Conservation (phyloP, 1,140 invertebrate species). For the Aphis gossypii region DNA sequence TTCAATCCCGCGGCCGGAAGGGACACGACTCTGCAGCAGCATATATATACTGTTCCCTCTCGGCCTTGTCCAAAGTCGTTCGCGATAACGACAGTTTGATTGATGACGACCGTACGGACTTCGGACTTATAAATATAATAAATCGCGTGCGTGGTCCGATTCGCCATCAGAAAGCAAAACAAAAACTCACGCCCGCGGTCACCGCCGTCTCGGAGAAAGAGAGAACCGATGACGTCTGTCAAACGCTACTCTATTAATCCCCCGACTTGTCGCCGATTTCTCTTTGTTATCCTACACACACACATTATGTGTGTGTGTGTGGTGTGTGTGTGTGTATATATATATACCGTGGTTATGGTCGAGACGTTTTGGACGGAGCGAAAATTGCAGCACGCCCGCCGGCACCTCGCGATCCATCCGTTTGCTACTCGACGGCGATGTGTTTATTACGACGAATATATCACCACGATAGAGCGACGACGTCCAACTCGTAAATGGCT, state of each 20-base stretch:
- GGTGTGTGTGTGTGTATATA: no score
- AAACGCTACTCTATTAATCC: slow-evolving; percentile 29
- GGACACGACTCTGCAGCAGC: neutral
- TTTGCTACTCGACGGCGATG: neutral
- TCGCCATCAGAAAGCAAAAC: neutral
- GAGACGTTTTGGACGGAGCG: neutral
- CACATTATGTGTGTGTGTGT: no score
- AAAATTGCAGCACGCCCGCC: neutral
- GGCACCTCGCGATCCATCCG: neutral
- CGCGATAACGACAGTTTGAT: slow-evolving; percentile 42
- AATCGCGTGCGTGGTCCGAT: neutral
- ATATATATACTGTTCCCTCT: neutral
- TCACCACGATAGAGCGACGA: neutral
- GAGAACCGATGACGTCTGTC: neutral
- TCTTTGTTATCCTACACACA: slow-evolving; percentile 35
- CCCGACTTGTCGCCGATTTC: slow-evolving; percentile 27
- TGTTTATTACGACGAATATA: slow-evolving; percentile 50
- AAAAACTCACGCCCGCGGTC: neutral
- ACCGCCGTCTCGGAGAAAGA: neutral
- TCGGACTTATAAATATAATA: slow-evolving; percentile 26
- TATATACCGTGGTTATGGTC: neutral
- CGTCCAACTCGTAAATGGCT: slow-evolving; percentile 1
- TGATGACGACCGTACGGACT: slow-evolving; percentile 33
- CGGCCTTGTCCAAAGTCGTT: neutral
- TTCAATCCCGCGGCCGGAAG: slow-evolving; percentile 5